Conservation (phyloP, 2,888 invertebrate species). For the Tenthredo amoena region DNA sequence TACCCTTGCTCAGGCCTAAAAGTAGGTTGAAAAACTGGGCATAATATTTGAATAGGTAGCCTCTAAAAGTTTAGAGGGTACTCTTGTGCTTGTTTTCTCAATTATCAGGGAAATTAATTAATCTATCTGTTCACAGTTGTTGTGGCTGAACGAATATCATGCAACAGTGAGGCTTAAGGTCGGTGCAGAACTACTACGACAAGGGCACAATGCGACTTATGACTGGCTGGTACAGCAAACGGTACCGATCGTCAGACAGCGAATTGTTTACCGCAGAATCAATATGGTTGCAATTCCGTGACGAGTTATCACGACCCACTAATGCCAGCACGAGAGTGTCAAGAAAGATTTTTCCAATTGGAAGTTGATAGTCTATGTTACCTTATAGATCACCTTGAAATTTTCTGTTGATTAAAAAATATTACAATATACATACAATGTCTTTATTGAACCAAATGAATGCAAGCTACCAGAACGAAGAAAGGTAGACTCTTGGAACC, state of each 20-base stretch:
- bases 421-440: too few species aligned
- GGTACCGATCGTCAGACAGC: constrained; percentile 3
- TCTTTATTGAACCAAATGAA: too few species aligned
- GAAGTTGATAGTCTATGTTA: too few species aligned
- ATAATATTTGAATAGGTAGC: too few species aligned
- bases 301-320: neutral
- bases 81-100: neutral
- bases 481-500: too few species aligned
- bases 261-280: neutral
- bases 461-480: too few species aligned
- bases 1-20: too few species aligned
- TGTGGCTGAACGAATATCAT: constrained; percentile 39
- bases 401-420: too few species aligned
- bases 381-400: too few species aligned
- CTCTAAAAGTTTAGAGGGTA: too few species aligned
- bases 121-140: neutral
- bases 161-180: constrained; percentile 34
- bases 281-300: constrained; percentile 22
- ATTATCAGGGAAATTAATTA: neutral
- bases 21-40: neutral
- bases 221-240: constrained; percentile 32
- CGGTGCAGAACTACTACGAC: constrained; percentile 33
- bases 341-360: too few species aligned
- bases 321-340: neutral
- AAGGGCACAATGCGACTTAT: constrained; percentile 36